Conservation (phyloP, 1,140 invertebrate species). For the Onthophagus taurus region DNA sequence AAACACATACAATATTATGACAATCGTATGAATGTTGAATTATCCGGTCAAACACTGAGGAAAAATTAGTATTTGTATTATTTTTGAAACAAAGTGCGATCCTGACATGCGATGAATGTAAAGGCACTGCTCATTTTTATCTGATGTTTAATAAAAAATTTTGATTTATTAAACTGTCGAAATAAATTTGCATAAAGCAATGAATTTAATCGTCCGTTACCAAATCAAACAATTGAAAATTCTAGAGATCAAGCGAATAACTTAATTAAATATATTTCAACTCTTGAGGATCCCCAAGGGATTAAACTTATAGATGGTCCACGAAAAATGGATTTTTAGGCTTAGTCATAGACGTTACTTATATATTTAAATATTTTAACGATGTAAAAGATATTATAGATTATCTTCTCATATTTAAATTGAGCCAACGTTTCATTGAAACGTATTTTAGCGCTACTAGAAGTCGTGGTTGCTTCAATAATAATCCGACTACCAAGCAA, state of each 20-base stretch:
- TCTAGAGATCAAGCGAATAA: slow-evolving; percentile 11
- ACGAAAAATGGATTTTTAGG: slow-evolving; percentile 14
- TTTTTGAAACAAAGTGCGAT: slow-evolving; percentile 16
- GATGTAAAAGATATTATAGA: slow-evolving; percentile 11
- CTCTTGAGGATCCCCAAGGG: slow-evolving; percentile 7
- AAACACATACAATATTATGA: slow-evolving; percentile 22
- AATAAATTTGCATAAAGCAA: slow-evolving; percentile 18
- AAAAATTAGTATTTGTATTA: slow-evolving; percentile 19
- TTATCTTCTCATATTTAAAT: slow-evolving; percentile 30
- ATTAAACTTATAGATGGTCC: slow-evolving; percentile 11
- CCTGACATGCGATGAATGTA: slow-evolving; percentile 15
- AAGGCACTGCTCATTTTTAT: slow-evolving; percentile 17
- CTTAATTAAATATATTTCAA: slow-evolving; percentile 14
- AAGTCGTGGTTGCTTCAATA: slow-evolving; percentile 32
- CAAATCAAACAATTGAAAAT: neutral
- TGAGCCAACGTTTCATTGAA: slow-evolving; percentile 36
- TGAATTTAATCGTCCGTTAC: slow-evolving; percentile 12
- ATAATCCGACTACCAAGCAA: slow-evolving; percentile 31
- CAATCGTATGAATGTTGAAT: slow-evolving; percentile 20
- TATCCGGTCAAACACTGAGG: slow-evolving; percentile 16
- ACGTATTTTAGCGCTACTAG: slow-evolving; percentile 33
- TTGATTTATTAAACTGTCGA: slow-evolving; percentile 21
- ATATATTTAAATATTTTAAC: slow-evolving; percentile 17
- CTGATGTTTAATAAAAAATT: slow-evolving; percentile 20
- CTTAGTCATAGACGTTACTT: slow-evolving; percentile 13